These are phyloP conservation scores for Piezodorus guildinii DNA, from an alignment of 1,140 invertebrate species.

Conservation along the genomic window DNA sequence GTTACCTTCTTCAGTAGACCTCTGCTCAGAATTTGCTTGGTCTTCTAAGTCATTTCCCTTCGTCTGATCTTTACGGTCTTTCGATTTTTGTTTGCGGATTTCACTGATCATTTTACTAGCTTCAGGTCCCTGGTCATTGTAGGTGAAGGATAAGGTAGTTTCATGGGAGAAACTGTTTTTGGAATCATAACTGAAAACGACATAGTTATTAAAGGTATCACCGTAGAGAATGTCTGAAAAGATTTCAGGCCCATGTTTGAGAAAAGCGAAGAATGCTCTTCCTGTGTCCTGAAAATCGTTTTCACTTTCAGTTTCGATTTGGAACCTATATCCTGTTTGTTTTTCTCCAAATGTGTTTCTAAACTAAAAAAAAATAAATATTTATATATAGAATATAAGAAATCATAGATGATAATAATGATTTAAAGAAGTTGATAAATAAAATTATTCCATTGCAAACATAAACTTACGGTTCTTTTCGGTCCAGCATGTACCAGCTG, in stretches of 20 bases:
- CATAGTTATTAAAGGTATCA: conserved; percentile 25
- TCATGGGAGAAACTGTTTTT: conserved; percentile 28
- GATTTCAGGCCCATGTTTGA: conserved; percentile 24
- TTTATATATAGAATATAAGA: too few species aligned
- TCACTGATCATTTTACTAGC: too few species aligned
- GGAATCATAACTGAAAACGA: conserved; percentile 26
- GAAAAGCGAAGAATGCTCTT: neutral
- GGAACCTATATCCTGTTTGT: conserved; percentile 36
- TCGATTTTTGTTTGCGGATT: too few species aligned
- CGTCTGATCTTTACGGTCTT: too few species aligned
- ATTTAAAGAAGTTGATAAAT: too few species aligned
- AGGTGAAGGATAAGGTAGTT: conserved; percentile 24
- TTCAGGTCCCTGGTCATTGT: neutral
- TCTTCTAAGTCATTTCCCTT: too few species aligned
- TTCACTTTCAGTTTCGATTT: conserved; percentile 39
- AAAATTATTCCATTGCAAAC: neutral
- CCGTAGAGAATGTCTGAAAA: conserved; percentile 29
- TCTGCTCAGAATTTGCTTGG: too few species aligned
- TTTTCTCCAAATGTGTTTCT: conserved; percentile 26
- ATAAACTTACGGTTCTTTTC: conserved; percentile 20
- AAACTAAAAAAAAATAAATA: conserved; percentile 13
- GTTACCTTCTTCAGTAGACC: too few species aligned
- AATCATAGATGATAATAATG: too few species aligned
- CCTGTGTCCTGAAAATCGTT: conserved; percentile 31
- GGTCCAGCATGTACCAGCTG: neutral